Evolutionary conservation across 2,797 vertebrate species (phyloP).

Genomic region (Centroberyx gerrardi): DNA sequence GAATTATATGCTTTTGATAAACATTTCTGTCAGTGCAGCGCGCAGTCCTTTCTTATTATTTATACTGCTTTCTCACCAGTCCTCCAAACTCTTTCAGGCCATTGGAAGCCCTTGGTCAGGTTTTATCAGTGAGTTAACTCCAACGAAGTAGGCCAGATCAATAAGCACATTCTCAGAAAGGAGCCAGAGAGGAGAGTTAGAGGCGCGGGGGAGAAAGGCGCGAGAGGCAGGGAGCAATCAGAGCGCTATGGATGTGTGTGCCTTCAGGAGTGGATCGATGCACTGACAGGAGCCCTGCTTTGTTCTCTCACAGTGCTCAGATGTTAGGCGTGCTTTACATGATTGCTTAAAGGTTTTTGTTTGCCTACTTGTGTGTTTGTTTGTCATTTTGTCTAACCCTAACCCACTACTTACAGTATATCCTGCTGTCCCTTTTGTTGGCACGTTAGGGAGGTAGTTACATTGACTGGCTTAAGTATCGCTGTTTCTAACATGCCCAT

Average conservation of each 20-base stretch:
- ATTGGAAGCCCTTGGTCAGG: constrained; percentile 87
- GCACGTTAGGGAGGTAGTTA: constrained; percentile 44
- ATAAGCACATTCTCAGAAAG: constrained; percentile 93
- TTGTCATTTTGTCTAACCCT: constrained; percentile 84
- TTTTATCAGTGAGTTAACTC: constrained; percentile 94
- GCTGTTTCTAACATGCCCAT: constrained; percentile 38
- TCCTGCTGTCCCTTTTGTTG: constrained; percentile 74
- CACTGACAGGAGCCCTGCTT: constrained; percentile 92
- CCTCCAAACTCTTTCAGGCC: constrained; percentile 83
- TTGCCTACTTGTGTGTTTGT: constrained; percentile 85
- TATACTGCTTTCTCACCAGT: constrained; percentile 60
- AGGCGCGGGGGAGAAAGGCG: constrained; percentile 74
- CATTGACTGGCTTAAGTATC: constrained; percentile 31
- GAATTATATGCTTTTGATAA: not conserved
- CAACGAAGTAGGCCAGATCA: constrained; percentile 93
- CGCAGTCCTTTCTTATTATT: constrained; percentile 36
- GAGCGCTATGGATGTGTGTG: constrained; percentile 88
- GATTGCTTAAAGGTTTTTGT: constrained; percentile 98
- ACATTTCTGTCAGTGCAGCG: constrained; percentile 4
- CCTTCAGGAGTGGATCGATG: constrained; percentile 97
- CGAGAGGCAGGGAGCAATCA: constrained; percentile 93
- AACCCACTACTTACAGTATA: constrained; percentile 64
- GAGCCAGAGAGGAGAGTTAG: constrained; percentile 76
- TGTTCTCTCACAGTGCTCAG: constrained; percentile 95
- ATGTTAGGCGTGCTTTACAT: constrained; percentile 97